Evolutionary conservation across 2,888 invertebrate genomes (phyloP).

Genomic region (Lacanobia oleracea): DNA sequence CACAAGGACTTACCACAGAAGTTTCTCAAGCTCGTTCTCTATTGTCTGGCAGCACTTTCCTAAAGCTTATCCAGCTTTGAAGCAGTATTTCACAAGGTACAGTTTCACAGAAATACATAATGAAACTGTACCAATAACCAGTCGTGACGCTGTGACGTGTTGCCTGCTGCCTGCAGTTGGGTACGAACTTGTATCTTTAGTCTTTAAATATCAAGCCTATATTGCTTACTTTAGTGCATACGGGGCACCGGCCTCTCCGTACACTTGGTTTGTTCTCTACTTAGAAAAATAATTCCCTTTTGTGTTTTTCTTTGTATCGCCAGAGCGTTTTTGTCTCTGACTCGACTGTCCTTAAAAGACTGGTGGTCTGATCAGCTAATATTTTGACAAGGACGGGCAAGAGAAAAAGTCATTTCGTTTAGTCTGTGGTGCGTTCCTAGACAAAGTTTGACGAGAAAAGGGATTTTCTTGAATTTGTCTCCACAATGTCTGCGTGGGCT

Average conservation of each 20-base stretch:
- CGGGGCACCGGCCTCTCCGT: background rate
- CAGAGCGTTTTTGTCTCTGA: conserved; percentile 15
- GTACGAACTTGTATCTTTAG: no score
- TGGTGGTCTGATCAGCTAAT: background rate
- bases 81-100: no score
- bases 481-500: conserved; percentile 83
- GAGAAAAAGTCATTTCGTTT: background rate
- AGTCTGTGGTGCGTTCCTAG: conserved; percentile 42
- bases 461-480: conserved; percentile 63
- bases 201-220: no score
- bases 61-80: no score
- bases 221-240: no score
- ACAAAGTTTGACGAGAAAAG: conserved; percentile 57
- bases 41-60: no score
- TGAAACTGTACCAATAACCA: no score
- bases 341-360: conserved; percentile 3
- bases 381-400: conserved; percentile 40
- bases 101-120: no score
- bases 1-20: no score
- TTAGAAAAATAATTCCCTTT: background rate
- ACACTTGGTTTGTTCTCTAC: background rate
- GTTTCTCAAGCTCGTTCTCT: no score
- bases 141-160: no score
- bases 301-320: background rate
- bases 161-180: no score